Evolutionary conservation across 2,888 invertebrate genomes (phyloP).

Genomic region (Euzophera pinguis): DNA sequence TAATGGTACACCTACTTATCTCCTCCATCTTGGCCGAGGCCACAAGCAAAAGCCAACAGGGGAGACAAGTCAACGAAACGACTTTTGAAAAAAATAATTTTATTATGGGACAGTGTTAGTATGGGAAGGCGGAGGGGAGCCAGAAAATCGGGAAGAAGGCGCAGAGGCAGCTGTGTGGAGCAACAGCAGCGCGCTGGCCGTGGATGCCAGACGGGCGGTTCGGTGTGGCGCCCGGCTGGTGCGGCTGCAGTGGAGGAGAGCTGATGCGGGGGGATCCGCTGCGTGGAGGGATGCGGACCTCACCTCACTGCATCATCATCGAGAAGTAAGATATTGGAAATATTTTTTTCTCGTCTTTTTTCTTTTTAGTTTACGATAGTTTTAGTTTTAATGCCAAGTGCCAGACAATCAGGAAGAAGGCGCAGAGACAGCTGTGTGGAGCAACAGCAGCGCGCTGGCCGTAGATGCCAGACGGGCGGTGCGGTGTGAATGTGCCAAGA

Average conservation of each 20-base stretch:
- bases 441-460: slow-evolving; percentile 69
- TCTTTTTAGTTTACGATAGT: slow-evolving; percentile 14
- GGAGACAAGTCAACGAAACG: no score
- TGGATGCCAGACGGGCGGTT: slow-evolving; percentile 68
- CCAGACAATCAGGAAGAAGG: slow-evolving; percentile 46
- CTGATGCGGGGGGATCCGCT: slow-evolving; percentile 43
- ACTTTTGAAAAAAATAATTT: not conserved
- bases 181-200: slow-evolving; percentile 66
- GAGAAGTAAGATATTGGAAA: slow-evolving; percentile 60
- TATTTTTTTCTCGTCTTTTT: no score
- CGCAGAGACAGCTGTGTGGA: slow-evolving; percentile 70
- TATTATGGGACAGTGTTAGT: slow-evolving; percentile 48
- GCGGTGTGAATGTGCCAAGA: no score
- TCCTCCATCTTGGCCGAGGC: no score
- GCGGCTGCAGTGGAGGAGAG: slow-evolving; percentile 66
- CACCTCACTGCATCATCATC: slow-evolving; percentile 65
- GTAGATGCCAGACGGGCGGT: slow-evolving; percentile 68
- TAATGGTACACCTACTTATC: no score
- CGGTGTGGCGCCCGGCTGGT: slow-evolving; percentile 69
- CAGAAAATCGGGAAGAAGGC: slow-evolving; percentile 45
- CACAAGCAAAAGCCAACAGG: no score
- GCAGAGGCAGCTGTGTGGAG: slow-evolving; percentile 73
- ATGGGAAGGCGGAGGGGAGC: slow-evolving; percentile 70
- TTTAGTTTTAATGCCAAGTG: no score
- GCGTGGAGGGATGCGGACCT: slow-evolving; percentile 71